These are phyloP conservation scores for Telenomus remus DNA, from an alignment of 1,140 invertebrate genomes.

Conservation along the genomic window DNA sequence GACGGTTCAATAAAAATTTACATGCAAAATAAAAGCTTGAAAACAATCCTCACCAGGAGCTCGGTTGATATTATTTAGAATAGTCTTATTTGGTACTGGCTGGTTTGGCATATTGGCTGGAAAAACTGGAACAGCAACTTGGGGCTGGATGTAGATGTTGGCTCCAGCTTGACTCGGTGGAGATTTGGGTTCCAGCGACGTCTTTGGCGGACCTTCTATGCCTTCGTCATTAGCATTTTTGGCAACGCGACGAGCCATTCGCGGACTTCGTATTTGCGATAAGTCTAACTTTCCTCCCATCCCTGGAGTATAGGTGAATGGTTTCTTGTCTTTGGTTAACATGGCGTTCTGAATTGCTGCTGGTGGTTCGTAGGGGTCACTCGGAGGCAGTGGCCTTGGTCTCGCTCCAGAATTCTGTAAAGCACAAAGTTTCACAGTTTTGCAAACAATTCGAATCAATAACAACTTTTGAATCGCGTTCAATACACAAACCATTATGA, in stretches of 20 bases:
- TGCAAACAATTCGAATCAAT: background rate
- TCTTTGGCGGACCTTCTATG: conserved; percentile 72
- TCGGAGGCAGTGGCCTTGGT: conserved; percentile 31
- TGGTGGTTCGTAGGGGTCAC: conserved; percentile 81
- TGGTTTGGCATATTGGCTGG: conserved; percentile 78
- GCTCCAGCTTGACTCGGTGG: conserved; percentile 64
- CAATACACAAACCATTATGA: conserved; percentile 22
- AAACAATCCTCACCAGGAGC: conserved; percentile 47
- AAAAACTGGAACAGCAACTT: conserved; percentile 83
- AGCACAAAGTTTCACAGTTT: background rate
- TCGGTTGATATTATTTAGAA: conserved; percentile 60
- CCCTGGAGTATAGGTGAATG: conserved; percentile 95
- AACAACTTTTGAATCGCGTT: background rate
- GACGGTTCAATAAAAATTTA: background rate
- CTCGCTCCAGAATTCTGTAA: conserved; percentile 24
- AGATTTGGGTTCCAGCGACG: conserved; percentile 70
- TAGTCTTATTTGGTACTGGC: conserved; percentile 63
- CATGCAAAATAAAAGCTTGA: too few species aligned
- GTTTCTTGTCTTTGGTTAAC: conserved; percentile 96
- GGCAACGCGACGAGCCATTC: conserved; percentile 89
- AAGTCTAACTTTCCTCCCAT: conserved; percentile 87
- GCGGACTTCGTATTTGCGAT: conserved; percentile 90
- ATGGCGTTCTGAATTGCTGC: conserved; percentile 93
- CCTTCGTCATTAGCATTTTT: conserved; percentile 80
- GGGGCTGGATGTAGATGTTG: conserved; percentile 77